These are phyloP conservation scores for Myotis pilosus DNA, from an alignment of 2,797 vertebrate species.

Conservation along the genomic window DNA sequence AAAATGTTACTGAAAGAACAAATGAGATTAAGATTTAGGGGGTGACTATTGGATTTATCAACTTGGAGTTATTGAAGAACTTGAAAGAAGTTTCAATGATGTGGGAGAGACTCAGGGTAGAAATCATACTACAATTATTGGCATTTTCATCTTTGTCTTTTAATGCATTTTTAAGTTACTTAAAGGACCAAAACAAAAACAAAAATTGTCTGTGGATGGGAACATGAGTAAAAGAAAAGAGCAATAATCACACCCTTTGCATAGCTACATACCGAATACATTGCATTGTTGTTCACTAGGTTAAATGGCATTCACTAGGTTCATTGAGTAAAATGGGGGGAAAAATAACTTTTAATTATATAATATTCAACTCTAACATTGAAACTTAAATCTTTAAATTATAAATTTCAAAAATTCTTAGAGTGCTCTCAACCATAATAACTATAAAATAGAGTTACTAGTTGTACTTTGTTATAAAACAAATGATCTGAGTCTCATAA, in stretches of 20 bases:
- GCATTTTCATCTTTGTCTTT: not conserved
- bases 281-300: not conserved
- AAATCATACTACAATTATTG: not conserved
- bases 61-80: not conserved
- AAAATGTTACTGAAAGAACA: not conserved
- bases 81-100: not conserved
- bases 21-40: not conserved
- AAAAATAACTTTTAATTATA: not conserved
- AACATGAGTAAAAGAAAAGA: not conserved
- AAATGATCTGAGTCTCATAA: not conserved
- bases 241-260: not conserved
- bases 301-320: not conserved
- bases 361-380: not conserved
- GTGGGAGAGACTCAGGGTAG: not conserved
- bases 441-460: not conserved
- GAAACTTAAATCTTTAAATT: not conserved
- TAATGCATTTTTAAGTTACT: not conserved
- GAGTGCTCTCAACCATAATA: not conserved
- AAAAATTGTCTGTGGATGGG: not conserved
- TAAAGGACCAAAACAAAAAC: not conserved
- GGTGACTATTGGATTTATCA: not conserved
- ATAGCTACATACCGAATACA: not conserved
- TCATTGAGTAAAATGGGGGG: not conserved
- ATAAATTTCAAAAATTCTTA: not conserved
- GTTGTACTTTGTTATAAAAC: not conserved